Base-by-base conservation (phyloP, 2,113 vertebrate species). In the Triplophysa tibetana region DNA sequence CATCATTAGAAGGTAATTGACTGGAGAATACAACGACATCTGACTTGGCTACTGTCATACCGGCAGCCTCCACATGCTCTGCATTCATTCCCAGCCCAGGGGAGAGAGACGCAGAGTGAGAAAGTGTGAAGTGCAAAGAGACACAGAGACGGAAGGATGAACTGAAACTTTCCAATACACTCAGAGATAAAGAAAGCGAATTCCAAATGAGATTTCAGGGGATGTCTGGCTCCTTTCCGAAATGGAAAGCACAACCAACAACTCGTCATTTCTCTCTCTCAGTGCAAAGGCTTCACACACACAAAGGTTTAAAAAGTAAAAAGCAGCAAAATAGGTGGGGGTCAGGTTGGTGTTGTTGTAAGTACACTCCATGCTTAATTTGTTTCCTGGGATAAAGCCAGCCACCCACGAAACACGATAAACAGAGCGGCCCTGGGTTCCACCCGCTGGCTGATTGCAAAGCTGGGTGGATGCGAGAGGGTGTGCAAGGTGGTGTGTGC, bases 1-100 rank as follows among this genome's bases (percentile, higher is more conserved):
- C 84, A 87, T 89, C 85, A 86, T 90, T 88, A 88, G 81, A 83
- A 80, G 70, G 83, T 88, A 90, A 90, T 76, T 85, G 85, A 91
- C 82, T 85, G 84, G 77, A 84, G 82, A 89, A 86, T 63, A 62
- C 69, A 4, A 56, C 4, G 38, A 58, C 75, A 85, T 65, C 80
- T 52, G 81, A 78, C 81, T 82, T 82, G 70, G 83, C 61, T 85
- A 81, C 83, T 82, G 85, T 87, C 86, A 86, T 82, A 83, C 69
- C 80, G 75, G 75, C 77, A 63, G 63, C 56, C 2, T 48, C 75
- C 69, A 83, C 41, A 82, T 75, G 64, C 73, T 83, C 64, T 70
- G 83, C 83, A 87, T 88, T 87, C 61, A 81, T 83, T 88, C 81
- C 70, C 75, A 80, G 86, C 85, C 78, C 87, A 54, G 24, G 23